Percentiles rank a stretch among this genome's conserved stretches.
Conservation (phyloP, 2,113 vertebrate genomes). For the Ursus arctos region DNA sequence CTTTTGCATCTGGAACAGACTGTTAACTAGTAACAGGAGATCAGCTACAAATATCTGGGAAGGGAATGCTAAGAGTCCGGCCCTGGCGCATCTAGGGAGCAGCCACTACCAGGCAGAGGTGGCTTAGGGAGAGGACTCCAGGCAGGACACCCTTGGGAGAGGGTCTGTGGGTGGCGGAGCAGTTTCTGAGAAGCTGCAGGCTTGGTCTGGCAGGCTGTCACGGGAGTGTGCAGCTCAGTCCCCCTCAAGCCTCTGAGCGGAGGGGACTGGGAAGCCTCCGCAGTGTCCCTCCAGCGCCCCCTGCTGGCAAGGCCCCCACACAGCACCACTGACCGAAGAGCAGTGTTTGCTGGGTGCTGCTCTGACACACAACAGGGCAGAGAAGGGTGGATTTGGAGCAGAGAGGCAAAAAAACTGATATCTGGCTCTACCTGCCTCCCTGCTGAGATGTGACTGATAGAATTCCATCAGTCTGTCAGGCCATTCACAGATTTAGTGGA, state of each 20-base stretch:
- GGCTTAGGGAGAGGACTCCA: neutral
- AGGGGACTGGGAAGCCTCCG: neutral
- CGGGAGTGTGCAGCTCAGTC: too few relatives aligned
- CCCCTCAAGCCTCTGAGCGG: neutral
- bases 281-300: neutral
- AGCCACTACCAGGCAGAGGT: accelerated
- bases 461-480: neutral
- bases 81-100: neutral
- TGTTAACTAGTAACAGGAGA: neutral
- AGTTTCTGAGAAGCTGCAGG: neutral
- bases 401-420: neutral
- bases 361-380: neutral
- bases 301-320: neutral
- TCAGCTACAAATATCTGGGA: too few relatives aligned
- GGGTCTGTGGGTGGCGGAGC: neutral
- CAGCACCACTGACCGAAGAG: neutral
- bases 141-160: neutral
- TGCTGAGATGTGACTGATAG: neutral
- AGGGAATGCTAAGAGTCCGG: neutral
- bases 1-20: neutral
- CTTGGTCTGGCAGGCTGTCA: neutral
- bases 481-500: accelerated
- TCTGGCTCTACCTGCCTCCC: neutral
- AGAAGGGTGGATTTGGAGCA: neutral
- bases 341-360: accelerated